Base-by-base conservation (phyloP, 2,113 vertebrate genomes). In the Pachypanchax playfairii region DNA sequence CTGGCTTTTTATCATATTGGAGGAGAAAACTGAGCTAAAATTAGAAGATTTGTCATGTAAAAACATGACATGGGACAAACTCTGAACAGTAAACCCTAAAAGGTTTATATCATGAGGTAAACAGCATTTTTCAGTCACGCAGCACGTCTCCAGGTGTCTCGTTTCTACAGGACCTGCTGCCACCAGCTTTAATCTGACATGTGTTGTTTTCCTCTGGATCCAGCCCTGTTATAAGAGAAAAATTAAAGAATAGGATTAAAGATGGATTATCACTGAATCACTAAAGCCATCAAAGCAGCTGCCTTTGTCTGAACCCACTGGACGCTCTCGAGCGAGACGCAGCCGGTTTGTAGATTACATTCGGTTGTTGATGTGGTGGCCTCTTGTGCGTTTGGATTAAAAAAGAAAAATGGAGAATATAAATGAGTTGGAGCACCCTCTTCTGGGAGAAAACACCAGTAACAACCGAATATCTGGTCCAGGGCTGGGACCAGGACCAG, bases 401-500 rank as follows among this genome's bases (percentile, higher is more conserved):
- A 58, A 73, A 31, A 72, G 41, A 63, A 47, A 36, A 53, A 92
- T 92, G 90, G 90, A 92, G 70, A 90, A 74, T 68, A 77, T 79
- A 49, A 89, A 91, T 53, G 91, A 93, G 67, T 75, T 92, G 66
- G 88, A 93, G 75, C 90, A 92, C 85, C 92, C 91, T 53, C 90
- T 92, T 31, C 81, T 93, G 77, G 85, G 75, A 33, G 80, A 89
- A 58, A 84, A 75, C 56, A 69, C 82, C 26, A 71, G 83, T 20
- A 69, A 79, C 67, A 66, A 48, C 22, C 43, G 36, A 25, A 56
- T 55, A 6, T 38, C 79, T 0, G 74, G 51, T 13, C 58, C 28
- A 3, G 50, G 33, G 15, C 51, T 13, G 13, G 70, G 51, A 39
- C 61, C 59, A 1, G 75, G 65, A 38, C 35, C 31, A 2, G 80